These are phyloP conservation scores for Prochilodus magdalenae DNA, from an alignment of 2,113 vertebrate genomes.

Conservation along the genomic window DNA sequence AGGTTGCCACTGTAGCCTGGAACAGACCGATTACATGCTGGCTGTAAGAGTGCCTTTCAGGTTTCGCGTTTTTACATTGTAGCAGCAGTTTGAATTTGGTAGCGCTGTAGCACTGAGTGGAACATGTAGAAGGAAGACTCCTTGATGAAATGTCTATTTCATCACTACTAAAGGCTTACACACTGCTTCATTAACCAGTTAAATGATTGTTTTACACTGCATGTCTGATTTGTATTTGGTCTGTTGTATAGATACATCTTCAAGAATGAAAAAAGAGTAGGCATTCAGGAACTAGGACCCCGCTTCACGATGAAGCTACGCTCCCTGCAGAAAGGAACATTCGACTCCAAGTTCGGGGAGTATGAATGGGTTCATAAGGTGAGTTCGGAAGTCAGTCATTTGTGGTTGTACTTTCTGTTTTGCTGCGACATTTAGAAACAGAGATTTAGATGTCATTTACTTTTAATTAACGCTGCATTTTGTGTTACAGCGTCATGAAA, in stretches of 20 bases:
- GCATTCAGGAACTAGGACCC: slow-evolving; percentile 96
- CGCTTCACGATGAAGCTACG: slow-evolving; percentile 96
- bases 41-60: too few species aligned
- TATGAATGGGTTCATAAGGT: slow-evolving; percentile 99
- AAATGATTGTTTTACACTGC: too few species aligned
- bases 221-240: not conserved
- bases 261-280: slow-evolving; percentile 95
- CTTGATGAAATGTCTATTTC: too few species aligned
- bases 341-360: slow-evolving; percentile 97
- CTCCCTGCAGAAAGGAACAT: slow-evolving; percentile 97
- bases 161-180: too few species aligned
- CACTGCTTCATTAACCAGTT: too few species aligned
- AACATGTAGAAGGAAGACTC: too few species aligned
- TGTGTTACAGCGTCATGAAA: slow-evolving; percentile 91
- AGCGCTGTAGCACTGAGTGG: too few species aligned
- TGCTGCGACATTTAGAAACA: not conserved
- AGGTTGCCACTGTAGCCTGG: too few species aligned
- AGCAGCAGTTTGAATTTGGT: too few species aligned
- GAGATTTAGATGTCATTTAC: not conserved
- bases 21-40: too few species aligned
- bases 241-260: slow-evolving; percentile 85
- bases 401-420: not conserved
- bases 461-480: not conserved
- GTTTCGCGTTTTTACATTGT: too few species aligned
- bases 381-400: slow-evolving; percentile 43